phyloP scores from a whole-genome alignment of 1,140 invertebrate species.

The Orius laevigatus region DNA sequence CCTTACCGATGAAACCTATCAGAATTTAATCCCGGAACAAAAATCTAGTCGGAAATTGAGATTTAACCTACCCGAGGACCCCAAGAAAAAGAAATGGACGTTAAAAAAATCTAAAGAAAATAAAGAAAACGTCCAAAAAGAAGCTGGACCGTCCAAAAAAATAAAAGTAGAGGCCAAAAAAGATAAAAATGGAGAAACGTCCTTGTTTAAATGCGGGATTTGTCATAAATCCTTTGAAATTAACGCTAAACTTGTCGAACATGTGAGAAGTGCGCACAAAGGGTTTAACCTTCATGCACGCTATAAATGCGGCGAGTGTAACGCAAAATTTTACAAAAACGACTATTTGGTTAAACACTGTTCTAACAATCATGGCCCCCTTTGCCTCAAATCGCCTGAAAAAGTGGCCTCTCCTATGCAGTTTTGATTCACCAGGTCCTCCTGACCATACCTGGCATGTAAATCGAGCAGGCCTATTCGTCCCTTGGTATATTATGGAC shows the following conservation, averaged over 20 bases:
- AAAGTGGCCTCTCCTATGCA: too few relatives aligned
- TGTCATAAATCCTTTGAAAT: slow-evolving; percentile 19
- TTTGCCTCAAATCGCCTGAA: slow-evolving; percentile 17
- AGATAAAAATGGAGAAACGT: slow-evolving; percentile 1
- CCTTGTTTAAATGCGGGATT: slow-evolving; percentile 22
- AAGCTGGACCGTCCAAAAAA: slow-evolving; percentile 4
- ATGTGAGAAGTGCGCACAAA: slow-evolving; percentile 19
- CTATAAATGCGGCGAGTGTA: slow-evolving; percentile 23
- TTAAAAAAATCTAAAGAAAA: too few relatives aligned
- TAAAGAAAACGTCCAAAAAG: background rate
- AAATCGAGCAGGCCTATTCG: too few relatives aligned
- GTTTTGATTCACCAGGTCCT: too few relatives aligned
- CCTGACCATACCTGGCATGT: too few relatives aligned
- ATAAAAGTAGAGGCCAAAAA: slow-evolving; percentile 1
- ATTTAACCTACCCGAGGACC: slow-evolving; percentile 21
- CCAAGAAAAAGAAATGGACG: slow-evolving; percentile 9
- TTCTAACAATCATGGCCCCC: slow-evolving; percentile 22
- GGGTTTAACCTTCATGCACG: slow-evolving; percentile 19
- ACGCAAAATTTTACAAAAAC: slow-evolving; percentile 24
- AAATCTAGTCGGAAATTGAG: slow-evolving; percentile 18
- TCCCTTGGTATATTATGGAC: too few relatives aligned
- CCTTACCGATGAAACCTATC: background rate
- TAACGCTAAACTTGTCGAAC: slow-evolving; percentile 21
- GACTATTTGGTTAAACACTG: slow-evolving; percentile 22
- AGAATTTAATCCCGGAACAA: slow-evolving; percentile 2